A percentile compares a stretch with the other conserved stretches of the same genome.
Evolutionary conservation across 2,797 vertebrate genomes (phyloP).

Genomic region (Varecia variegata): DNA sequence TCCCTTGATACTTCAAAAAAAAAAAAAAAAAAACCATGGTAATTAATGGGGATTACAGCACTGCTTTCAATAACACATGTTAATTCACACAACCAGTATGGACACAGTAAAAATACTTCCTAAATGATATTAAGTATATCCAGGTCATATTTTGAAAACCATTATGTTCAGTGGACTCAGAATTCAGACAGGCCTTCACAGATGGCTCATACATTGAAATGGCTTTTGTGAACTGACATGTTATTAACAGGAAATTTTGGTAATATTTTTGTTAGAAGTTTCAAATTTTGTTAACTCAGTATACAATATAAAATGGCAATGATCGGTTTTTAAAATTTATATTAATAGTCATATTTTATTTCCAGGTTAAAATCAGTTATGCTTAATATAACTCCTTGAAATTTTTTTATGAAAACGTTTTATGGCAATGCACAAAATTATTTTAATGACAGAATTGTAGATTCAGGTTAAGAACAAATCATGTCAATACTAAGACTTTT

Average conservation of each 20-base stretch:
- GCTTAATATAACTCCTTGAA: not conserved
- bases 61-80: constrained; percentile 26
- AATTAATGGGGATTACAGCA: constrained; percentile 25
- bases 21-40: not conserved
- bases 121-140: not conserved
- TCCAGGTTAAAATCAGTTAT: not conserved
- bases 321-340: not conserved
- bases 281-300: not conserved
- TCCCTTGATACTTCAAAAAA: not conserved
- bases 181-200: not conserved
- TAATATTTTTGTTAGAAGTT: constrained; percentile 19
- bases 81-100: not conserved
- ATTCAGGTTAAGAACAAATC: not conserved
- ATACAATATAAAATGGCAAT: not conserved
- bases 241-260: not conserved
- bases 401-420: not conserved
- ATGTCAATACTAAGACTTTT: not conserved
- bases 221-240: not conserved
- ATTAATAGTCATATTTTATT: not conserved
- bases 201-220: not conserved
- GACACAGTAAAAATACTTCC: not conserved
- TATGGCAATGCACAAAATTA: not conserved
- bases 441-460: constrained; percentile 23
- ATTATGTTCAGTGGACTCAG: not conserved
- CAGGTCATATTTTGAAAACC: not conserved